Conservation (phyloP, 2,113 vertebrate species). For the Oxyruncus cristatus region DNA sequence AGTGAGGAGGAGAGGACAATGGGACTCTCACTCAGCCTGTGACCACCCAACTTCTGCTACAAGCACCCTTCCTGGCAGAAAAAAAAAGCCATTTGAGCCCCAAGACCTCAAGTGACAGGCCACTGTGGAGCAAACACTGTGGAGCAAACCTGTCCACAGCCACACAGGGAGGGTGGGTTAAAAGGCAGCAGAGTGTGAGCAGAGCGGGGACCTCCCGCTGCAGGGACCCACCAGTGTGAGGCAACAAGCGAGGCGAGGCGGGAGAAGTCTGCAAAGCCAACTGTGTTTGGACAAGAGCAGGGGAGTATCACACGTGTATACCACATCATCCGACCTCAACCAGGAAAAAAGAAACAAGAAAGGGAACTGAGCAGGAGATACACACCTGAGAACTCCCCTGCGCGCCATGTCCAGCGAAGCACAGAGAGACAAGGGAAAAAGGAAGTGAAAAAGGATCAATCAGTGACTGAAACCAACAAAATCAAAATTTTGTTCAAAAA, state of each 20-base stretch:
- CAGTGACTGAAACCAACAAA: slow-evolving; percentile 79
- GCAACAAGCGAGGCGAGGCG: neutral
- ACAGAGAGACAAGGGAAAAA: slow-evolving; percentile 73
- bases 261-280: slow-evolving; percentile 55
- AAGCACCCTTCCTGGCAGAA: neutral
- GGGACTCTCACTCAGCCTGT: neutral
- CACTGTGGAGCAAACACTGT: neutral
- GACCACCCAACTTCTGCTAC: neutral
- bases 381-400: slow-evolving; percentile 99
- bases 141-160: neutral
- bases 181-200: slow-evolving; percentile 7
- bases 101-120: neutral
- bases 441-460: slow-evolving; percentile 82
- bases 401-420: slow-evolving; percentile 85
- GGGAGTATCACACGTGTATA: slow-evolving; percentile 67
- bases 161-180: neutral
- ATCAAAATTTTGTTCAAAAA: slow-evolving; percentile 59
- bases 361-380: slow-evolving; percentile 79
- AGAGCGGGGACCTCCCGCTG: neutral
- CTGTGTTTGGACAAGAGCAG: slow-evolving; percentile 52
- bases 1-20: neutral
- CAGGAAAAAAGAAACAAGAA: slow-evolving; percentile 54
- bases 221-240: neutral
- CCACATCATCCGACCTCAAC: neutral
- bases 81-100: neutral